Evolutionary conservation across 2,888 invertebrate genomes (phyloP).

Genomic region (Drosophila buzzatii): DNA sequence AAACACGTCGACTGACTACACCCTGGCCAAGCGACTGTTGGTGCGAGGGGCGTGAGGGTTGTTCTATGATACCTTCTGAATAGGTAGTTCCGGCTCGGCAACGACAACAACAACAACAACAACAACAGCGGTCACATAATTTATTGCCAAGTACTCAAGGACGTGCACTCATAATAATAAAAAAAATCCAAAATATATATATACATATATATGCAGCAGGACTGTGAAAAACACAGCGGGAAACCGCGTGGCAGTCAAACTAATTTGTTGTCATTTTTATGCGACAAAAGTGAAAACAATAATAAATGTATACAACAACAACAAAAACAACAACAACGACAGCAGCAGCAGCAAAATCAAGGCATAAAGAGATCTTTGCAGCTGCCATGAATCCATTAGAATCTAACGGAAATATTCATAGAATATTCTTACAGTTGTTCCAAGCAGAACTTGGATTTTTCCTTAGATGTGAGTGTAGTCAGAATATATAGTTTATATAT

Average conservation of each 20-base stretch:
- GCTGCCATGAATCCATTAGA: constrained; percentile 56
- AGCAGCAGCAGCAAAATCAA: constrained; percentile 21
- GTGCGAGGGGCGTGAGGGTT: constrained; percentile 62
- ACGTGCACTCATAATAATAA: constrained; percentile 49
- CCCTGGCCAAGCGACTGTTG: constrained; percentile 11
- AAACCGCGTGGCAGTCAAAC: constrained; percentile 77
- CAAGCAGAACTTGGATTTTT: background rate
- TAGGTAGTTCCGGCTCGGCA: constrained; percentile 30
- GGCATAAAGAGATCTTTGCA: constrained; percentile 43
- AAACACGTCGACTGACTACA: constrained; percentile 60
- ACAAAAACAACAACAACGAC: constrained; percentile 7
- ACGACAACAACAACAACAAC: constrained; percentile 46
- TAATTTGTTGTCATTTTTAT: constrained; percentile 82
- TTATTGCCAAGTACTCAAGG: constrained; percentile 72
- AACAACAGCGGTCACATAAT: constrained; percentile 64
- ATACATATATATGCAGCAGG: constrained; percentile 34
- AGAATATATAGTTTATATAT: background rate
- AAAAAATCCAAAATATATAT: constrained; percentile 14
- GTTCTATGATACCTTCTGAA: constrained; percentile 58
- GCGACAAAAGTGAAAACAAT: constrained; percentile 80
- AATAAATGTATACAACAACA: constrained; percentile 49
- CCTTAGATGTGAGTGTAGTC: background rate
- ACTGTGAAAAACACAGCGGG: constrained; percentile 80
- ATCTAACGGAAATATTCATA: background rate
- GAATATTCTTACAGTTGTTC: background rate